phyloP scores from a whole-genome alignment of 1,140 invertebrate genomes.

The Bombus difficillimus region DNA sequence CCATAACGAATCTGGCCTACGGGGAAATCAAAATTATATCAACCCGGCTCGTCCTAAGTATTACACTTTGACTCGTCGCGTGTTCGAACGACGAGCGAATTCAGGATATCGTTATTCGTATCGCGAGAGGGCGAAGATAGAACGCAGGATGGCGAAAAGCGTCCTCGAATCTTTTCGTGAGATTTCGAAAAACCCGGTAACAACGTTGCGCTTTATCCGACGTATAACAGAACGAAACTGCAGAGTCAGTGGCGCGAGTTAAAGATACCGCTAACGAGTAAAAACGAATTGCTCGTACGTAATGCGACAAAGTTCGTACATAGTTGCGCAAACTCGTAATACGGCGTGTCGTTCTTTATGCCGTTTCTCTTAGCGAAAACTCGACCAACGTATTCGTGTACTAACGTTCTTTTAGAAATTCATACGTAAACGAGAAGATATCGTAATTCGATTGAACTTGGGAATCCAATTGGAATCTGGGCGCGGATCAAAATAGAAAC shows the following conservation, averaged over 20 bases:
- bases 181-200: neutral
- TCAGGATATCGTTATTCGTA: conserved; percentile 16
- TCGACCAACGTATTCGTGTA: neutral
- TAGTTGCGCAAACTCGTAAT: neutral
- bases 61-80: conserved; percentile 9
- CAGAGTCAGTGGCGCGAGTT: too few species aligned
- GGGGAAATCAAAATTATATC: conserved; percentile 20
- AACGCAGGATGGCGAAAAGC: neutral
- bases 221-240: too few species aligned
- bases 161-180: neutral
- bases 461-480: neutral
- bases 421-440: conserved; percentile 9
- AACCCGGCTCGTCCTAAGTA: neutral
- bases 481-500: conserved; percentile 2
- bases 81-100: neutral
- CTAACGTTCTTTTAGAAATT: neutral
- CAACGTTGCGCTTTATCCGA: too few species aligned
- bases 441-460: conserved; percentile 27
- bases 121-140: neutral
- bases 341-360: too few species aligned
- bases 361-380: neutral
- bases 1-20: neutral
- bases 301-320: too few species aligned
- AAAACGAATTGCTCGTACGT: neutral
- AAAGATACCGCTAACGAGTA: too few species aligned